Evolutionary conservation across 2,888 invertebrate genomes (phyloP).

Genomic region (Amphipyra tragopoginis): DNA sequence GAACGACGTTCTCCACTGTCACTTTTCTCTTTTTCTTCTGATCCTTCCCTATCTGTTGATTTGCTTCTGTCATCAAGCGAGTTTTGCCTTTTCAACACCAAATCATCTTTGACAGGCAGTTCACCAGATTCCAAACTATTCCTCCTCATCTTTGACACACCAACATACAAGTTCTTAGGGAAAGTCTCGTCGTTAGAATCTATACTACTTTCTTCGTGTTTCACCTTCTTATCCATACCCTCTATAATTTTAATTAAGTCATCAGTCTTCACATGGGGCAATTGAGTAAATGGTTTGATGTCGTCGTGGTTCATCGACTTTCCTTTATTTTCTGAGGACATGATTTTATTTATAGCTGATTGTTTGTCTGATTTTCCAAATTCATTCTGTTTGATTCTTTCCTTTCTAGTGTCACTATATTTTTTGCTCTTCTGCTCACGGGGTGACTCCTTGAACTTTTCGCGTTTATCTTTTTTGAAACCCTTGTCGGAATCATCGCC

Average conservation of each 20-base stretch:
- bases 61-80: conserved; percentile 90
- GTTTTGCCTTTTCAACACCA: conserved; percentile 86
- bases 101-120: conserved; percentile 73
- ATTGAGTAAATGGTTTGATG: conserved; percentile 87
- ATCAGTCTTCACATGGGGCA: conserved; percentile 87
- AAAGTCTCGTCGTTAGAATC: conserved; percentile 81
- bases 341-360: conserved; percentile 77
- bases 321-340: conserved; percentile 77
- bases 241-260: conserved; percentile 85
- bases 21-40: conserved; percentile 86
- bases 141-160: conserved; percentile 72
- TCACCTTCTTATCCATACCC: conserved; percentile 82
- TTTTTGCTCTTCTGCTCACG: conserved; percentile 86
- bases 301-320: conserved; percentile 81
- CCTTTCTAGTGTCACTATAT: conserved; percentile 86
- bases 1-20: conserved; percentile 89
- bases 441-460: conserved; percentile 83
- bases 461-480: conserved; percentile 79
- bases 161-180: conserved; percentile 59
- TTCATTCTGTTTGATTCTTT: conserved; percentile 79
- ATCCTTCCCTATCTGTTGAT: conserved; percentile 88
- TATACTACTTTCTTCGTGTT: conserved; percentile 71
- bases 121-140: conserved; percentile 83
- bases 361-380: conserved; percentile 80
- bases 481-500: conserved; percentile 80